Evolutionary conservation across 2,888 invertebrate genomes (phyloP), one percentile per base, ranked within the genome.

Genomic region (Scaptomyza polygonia): DNA sequence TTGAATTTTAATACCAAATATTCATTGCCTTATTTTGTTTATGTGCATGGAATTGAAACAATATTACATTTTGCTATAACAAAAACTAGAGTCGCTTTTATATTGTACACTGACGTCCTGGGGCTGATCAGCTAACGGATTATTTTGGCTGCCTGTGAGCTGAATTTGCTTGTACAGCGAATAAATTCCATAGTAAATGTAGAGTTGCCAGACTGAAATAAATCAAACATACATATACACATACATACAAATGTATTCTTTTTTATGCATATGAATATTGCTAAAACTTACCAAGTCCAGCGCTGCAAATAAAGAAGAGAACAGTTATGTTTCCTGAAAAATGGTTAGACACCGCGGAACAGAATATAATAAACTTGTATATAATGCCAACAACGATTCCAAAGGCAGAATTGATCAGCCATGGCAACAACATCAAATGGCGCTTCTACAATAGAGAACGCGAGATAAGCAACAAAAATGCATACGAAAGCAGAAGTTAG

Each of bases 371-470:
- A 9, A 75, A 7, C 39, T 71, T 21, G 32, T 76, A 79, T 1
- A 79, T 1, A 18, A 72, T 39, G 56, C 47, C 67, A 5, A 79
- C 30, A 1, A 64, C 29, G 6, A 86, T 49, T 4, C 63, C 58
- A n/a, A 88, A 25, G 27, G 73, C 83, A 27, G 80, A 73, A 49
- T 88, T 88, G 29, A 89, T 72, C 18, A 89, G 59, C 90, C 89
- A 90, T 2, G 89, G 89, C 51, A 89, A 32, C 42, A 88, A 43
- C 74, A 88, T 67, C 64, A 88, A 66, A 56, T 88, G 89, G 7
- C 88, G 80, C 76, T 90, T 86, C 89, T 89, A 59, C 21, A 56
- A 14, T 2, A 11, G 42, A 43, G 44, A 18, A 14, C 2, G 18
- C 8, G 6, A 11, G n/a, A n/a, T n/a, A n/a, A n/a, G n/a, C n/a